phyloP scores from a whole-genome alignment of 2,888 invertebrate species.

The Acronicta aceris region DNA sequence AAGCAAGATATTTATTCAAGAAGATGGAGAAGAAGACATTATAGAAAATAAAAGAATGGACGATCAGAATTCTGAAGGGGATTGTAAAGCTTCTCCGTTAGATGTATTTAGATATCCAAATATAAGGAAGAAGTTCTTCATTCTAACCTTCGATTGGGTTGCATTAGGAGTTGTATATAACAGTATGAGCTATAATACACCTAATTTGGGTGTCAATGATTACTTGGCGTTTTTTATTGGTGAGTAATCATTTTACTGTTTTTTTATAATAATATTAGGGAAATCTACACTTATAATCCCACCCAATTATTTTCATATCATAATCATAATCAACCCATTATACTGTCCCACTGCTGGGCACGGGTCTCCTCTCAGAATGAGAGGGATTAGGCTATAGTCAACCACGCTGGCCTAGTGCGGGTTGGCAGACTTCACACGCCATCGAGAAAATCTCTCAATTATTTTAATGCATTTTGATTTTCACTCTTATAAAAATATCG shows the following conservation, averaged over 20 bases:
- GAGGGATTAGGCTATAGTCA: too few relatives aligned
- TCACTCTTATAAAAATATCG: too few relatives aligned
- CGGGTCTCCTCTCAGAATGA: too few relatives aligned
- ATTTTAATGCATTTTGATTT: too few relatives aligned
- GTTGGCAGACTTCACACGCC: too few relatives aligned
- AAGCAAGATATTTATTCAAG: conserved; percentile 74
- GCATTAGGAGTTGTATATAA: conserved; percentile 92
- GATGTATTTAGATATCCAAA: conserved; percentile 91
- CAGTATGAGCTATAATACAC: conserved; percentile 91
- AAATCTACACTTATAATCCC: background rate
- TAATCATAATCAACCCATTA: too few relatives aligned
- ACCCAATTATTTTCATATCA: too few relatives aligned
- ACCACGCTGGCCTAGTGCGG: too few relatives aligned
- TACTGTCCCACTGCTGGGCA: too few relatives aligned
- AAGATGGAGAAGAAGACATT: conserved; percentile 69
- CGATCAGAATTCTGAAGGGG: conserved; percentile 82
- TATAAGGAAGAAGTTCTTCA: conserved; percentile 91
- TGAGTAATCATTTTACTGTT: conserved; percentile 64
- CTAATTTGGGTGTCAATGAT: conserved; percentile 91
- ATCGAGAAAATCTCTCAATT: too few relatives aligned
- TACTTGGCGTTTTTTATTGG: conserved; percentile 92
- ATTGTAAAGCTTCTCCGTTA: conserved; percentile 89
- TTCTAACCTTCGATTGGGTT: conserved; percentile 91
- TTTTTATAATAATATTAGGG: too few relatives aligned
- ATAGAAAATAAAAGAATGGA: conserved; percentile 80